phyloP scores from a whole-genome alignment of 2,113 vertebrate species.

The Sterrhoptilus dennistouni region DNA sequence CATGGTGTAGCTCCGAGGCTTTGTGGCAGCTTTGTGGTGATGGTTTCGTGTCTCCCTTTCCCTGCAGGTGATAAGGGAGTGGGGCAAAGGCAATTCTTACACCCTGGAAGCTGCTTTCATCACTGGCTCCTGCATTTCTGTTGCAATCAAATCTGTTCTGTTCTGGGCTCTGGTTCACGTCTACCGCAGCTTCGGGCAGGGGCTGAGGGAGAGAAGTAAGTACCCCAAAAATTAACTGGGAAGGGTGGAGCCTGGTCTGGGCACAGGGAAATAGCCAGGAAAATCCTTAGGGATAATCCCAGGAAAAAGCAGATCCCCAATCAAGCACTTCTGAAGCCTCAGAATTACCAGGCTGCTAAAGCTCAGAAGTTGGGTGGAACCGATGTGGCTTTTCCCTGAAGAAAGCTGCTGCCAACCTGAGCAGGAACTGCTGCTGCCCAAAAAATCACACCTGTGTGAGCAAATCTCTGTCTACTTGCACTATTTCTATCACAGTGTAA shows the following conservation, averaged over 20 bases:
- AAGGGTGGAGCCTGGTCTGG: not conserved
- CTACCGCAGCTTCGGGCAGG: conserved; percentile 81
- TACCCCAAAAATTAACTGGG: not conserved
- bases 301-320: not conserved
- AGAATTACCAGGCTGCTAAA: not conserved
- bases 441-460: not conserved
- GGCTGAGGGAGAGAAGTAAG: conserved; percentile 84
- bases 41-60: not conserved
- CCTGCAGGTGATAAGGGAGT: conserved; percentile 72
- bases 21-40: not conserved
- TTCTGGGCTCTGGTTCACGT: conserved; percentile 77
- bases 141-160: conserved; percentile 79
- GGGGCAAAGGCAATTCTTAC: conserved; percentile 72
- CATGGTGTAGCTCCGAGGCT: not conserved
- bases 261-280: not conserved
- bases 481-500: rapidly evolving
- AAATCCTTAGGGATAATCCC: not conserved
- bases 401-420: not conserved
- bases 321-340: not conserved
- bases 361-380: not conserved
- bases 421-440: not conserved
- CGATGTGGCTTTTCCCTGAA: not conserved
- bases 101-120: conserved; percentile 80
- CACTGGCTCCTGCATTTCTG: conserved; percentile 76
- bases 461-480: rapidly evolving